Evolutionary conservation across 2,113 vertebrate genomes (phyloP).

Genomic region (Oncorhynchus mykiss): DNA sequence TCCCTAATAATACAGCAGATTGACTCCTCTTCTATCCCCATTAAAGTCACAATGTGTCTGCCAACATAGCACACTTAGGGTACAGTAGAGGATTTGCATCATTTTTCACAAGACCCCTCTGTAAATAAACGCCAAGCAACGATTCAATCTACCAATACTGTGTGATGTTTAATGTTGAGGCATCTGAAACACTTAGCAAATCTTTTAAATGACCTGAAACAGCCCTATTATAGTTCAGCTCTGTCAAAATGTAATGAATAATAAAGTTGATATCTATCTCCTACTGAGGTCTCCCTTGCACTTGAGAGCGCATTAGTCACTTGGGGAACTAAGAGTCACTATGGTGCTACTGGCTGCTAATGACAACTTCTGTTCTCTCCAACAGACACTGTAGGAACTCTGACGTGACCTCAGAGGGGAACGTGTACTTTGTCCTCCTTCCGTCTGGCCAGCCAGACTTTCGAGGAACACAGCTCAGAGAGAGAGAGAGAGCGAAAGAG

Average conservation of each 20-base stretch:
- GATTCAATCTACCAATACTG: no score
- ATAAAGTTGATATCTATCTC: not conserved
- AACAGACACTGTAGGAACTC: not conserved
- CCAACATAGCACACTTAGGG: conserved; percentile 33
- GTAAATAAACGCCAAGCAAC: conserved; percentile 8
- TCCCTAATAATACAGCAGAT: conserved; percentile 10
- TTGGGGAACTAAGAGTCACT: not conserved
- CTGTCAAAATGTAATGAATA: not conserved
- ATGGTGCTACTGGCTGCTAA: not conserved
- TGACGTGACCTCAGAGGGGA: conserved; percentile 17
- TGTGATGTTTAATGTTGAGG: not conserved
- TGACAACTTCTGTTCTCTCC: conserved; percentile 7
- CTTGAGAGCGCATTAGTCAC: not conserved
- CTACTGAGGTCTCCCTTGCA: not conserved
- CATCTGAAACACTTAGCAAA: not conserved
- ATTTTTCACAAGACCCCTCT: conserved; percentile 4
- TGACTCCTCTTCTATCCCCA: conserved; percentile 36
- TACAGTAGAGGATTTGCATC: conserved; percentile 31
- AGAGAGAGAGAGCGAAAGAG: not conserved
- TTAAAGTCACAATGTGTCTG: conserved; percentile 36
- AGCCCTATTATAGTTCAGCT: not conserved
- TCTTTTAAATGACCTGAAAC: conserved; percentile 10
- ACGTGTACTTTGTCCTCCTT: conserved; percentile 10
- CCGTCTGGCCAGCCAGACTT: conserved; percentile 21
- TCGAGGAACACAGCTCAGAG: not conserved